A percentile compares a stretch with the other conserved stretches of the same genome.
phyloP scores from a whole-genome alignment of 30 jellyfish, hydroid and myxozoan species.

The Aurelia aurita complex sp. Pacific region DNA sequence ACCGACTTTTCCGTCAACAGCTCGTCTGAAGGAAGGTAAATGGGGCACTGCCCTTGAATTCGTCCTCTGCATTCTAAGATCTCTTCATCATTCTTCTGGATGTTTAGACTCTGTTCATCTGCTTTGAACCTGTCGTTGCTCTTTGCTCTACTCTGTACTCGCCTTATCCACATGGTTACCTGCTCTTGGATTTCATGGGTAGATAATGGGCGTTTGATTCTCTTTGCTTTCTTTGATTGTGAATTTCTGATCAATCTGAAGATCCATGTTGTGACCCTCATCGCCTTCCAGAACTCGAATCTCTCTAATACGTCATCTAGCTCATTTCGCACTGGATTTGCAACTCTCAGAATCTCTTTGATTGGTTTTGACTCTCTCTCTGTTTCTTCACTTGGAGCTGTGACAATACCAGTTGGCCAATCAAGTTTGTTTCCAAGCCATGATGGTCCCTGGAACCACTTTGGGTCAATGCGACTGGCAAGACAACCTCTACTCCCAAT shows the following conservation, averaged over 20 bases:
- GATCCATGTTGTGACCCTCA: constrained; percentile 40
- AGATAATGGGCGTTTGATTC: constrained; percentile 29
- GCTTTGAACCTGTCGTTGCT: constrained; percentile 15
- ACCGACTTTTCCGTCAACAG: constrained; percentile 5
- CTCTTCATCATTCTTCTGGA: constrained; percentile 6
- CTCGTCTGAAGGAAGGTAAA: constrained; percentile 38
- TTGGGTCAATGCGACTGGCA: constrained; percentile 1
- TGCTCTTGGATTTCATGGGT: constrained; percentile 36
- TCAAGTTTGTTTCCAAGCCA: constrained; percentile 40
- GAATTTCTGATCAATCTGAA: constrained; percentile 39
- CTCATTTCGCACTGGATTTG: constrained; percentile 4
- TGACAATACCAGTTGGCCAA: constrained; percentile 59
- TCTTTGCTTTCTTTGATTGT: neutral
- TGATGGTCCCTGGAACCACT: constrained; percentile 39
- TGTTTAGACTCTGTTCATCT: constrained; percentile 32
- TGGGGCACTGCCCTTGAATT: constrained; percentile 36
- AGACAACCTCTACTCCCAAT: constrained; percentile 38
- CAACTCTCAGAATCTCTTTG: constrained; percentile 46
- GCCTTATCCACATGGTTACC: constrained; percentile 5
- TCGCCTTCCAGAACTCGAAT: constrained; percentile 20
- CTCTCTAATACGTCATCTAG: constrained; percentile 18
- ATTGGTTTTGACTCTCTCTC: constrained; percentile 46
- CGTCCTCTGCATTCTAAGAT: constrained; percentile 25
- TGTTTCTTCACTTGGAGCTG: constrained; percentile 37
- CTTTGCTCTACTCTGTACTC: neutral